phyloP scores from a whole-genome alignment of 2,888 invertebrate species.

The Noctua janthe region DNA sequence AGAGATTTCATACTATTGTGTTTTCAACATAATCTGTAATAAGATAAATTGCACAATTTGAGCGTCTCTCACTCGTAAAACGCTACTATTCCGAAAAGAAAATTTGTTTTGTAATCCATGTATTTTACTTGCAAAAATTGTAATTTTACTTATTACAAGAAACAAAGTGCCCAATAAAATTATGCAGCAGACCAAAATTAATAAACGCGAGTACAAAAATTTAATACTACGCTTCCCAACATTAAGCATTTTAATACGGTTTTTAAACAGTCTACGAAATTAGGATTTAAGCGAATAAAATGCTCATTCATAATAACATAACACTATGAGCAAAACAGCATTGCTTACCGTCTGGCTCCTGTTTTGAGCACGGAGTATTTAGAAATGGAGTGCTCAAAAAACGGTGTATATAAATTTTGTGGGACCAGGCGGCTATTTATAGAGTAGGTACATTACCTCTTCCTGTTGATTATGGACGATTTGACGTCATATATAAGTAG shows the following conservation, averaged over 20 bases:
- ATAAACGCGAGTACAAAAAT: slow-evolving; percentile 38
- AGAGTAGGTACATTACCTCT: neutral
- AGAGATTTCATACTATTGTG: slow-evolving; percentile 4
- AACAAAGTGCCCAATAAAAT: slow-evolving; percentile 39
- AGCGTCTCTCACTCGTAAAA: neutral
- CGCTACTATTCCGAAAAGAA: neutral
- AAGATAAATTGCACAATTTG: neutral
- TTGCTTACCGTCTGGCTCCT: neutral
- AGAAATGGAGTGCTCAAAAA: neutral
- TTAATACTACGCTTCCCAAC: slow-evolving; percentile 34
- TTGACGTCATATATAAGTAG: too few relatives aligned
- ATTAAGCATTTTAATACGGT: slow-evolving; percentile 22
- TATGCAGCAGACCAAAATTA: slow-evolving; percentile 50
- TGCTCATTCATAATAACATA: slow-evolving; percentile 1
- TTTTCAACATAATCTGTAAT: slow-evolving; percentile 19
- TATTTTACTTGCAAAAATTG: slow-evolving; percentile 13
- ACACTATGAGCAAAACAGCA: slow-evolving; percentile 8
- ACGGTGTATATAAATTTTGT: neutral
- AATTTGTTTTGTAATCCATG: neutral
- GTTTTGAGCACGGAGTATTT: neutral
- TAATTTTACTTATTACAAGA: slow-evolving; percentile 24
- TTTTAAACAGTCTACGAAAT: slow-evolving; percentile 39
- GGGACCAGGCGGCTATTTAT: neutral
- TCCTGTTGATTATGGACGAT: too few relatives aligned
- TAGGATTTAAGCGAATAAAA: slow-evolving; percentile 27